Percentiles rank a stretch among this genome's conserved stretches.
Evolutionary conservation across 2,113 vertebrate species (phyloP).

Genomic region (Candoia aspera): DNA sequence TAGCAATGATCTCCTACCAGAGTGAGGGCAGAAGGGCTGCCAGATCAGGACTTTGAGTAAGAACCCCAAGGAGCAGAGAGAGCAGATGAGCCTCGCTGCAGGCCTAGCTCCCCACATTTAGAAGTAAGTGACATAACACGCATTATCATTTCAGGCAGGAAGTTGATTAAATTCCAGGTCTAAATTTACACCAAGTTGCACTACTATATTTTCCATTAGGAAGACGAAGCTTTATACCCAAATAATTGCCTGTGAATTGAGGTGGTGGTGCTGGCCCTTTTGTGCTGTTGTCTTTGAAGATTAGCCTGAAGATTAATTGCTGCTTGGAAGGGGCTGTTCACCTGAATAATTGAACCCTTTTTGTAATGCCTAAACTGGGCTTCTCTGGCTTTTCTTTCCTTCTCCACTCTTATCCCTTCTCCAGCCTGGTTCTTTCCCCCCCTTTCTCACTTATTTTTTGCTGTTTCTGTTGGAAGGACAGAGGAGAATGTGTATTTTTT

Average conservation of each 20-base stretch:
- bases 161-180: not conserved
- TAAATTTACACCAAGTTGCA: conserved; percentile 1
- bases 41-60: no score
- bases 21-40: not conserved
- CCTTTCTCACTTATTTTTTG: not conserved
- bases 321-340: not conserved
- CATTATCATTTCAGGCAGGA: not conserved
- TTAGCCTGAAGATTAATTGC: not conserved
- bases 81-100: not conserved
- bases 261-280: not conserved
- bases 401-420: not conserved
- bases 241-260: not conserved
- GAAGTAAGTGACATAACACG: not conserved
- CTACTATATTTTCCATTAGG: not conserved
- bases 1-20: not conserved
- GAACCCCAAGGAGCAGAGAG: no score
- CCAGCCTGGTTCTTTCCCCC: not conserved
- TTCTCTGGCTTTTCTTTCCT: not conserved
- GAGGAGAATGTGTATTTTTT: not conserved
- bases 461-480: not conserved
- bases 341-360: not conserved
- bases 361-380: not conserved
- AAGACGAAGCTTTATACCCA: not conserved
- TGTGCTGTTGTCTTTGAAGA: not conserved
- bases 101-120: not conserved